Base-by-base conservation (phyloP, 2,113 vertebrate genomes). In the Misgurnus mizolepis region DNA sequence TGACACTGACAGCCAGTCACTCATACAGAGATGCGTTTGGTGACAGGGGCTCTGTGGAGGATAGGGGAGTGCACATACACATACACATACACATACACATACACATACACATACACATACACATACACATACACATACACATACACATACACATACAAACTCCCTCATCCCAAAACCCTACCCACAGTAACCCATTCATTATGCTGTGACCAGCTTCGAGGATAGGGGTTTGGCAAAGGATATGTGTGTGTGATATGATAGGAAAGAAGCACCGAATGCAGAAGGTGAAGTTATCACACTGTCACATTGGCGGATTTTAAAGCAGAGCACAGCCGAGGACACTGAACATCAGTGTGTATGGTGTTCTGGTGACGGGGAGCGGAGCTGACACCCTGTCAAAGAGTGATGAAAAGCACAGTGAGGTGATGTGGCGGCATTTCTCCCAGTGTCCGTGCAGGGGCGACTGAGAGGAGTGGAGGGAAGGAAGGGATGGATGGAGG, bases 341-440 rank as follows among this genome's bases (percentile, higher is more conserved):
- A 87, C 88, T 87, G 89, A 91, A 93, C 92, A 91, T 92, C 90
- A 92, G 90, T 92, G 89, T 86, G 64, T 84, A 84, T 85, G 86
- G 22, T 89, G 89, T 86, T 81, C 80, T 83, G 83, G 87, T 93
- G 90, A 93, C 83, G 78, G 89, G 88, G 88, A 91, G 87, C 83
- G 87, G 87, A 91, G 91, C 87, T 91, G 93, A 91, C 91, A 89
- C 86, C 80, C 90, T 91, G 92, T 93, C 92, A 91, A 86, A 82
- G 80, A 87, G 88, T 92, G 92, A 94, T 93, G 91, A 92, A 93
- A 93, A 92, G 90, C 91, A 90, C 87, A 88, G 86, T 91, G 88
- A 91, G 88, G 88, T 91, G 91, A 92, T 92, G 92, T 92, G 92
- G 90, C 90, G 81, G 89, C 86, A 90, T 80, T 89, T 85, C 90